Base-by-base conservation (phyloP, 2,797 vertebrate species). In the Poecilia velifera region DNA sequence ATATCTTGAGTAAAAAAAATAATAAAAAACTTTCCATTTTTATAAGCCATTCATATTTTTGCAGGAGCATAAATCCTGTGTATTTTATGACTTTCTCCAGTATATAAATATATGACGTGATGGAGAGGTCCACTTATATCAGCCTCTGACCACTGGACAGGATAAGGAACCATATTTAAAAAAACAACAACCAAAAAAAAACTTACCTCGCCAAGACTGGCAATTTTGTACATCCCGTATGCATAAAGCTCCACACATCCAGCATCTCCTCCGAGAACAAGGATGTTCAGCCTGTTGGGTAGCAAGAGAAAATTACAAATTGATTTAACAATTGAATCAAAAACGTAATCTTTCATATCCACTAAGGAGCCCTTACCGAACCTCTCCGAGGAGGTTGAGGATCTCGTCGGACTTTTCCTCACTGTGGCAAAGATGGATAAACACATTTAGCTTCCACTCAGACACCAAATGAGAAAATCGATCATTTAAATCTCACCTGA, bases 341-440 rank as follows among this genome's bases (percentile, higher is more conserved):
- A 66, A 25, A 49, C 8, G 14, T 41, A 39, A 18, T 76, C 28
- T 20, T 72, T 25, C 6, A 74, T 46, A 51, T 43, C 73, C 9
- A 16, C 39, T 71, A 8, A n/a, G 12, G 20, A 84, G 68, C 0
- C 83, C 80, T 95, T 95, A 99, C 98, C 97, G 97, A 86, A 97
- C 97, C 81, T 99, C 98, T 86, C 98, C 98, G 83, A 99, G 92
- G 46, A 99, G 98, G 89, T 99, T 99, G 93, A 98, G 97, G 83
- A 98, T 98, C 93, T 99, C 98, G 88, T 99, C 98, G n/a, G 98
- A 99, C 84, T 98, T 99, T 92, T 99, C 98, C 92, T 99, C 98
- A 94, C 98, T 99, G 94, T 78, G 92, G 95, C 28, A 91, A 18
- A 90, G 0, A 84, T 7, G 70, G 7, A 84, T 12, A 25, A 87